Conservation (phyloP, 2,797 vertebrate genomes). For the Tangara arthus region DNA sequence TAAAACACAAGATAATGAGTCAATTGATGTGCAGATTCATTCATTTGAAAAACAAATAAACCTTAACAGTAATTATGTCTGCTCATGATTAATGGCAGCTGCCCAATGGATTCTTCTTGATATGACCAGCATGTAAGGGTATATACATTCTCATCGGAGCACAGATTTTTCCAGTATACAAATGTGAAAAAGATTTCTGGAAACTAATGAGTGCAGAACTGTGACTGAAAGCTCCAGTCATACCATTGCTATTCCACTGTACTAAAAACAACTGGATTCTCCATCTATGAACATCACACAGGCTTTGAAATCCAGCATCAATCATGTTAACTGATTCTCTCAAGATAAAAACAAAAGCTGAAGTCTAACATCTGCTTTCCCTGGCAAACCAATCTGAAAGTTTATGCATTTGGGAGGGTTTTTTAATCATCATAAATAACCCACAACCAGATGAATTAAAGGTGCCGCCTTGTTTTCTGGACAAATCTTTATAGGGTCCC, state of each 20-base stretch:
- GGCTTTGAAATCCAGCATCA: slow-evolving; percentile 19
- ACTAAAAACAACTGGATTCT: background rate
- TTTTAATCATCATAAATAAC: background rate
- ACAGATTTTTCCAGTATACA: background rate
- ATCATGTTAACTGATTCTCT: background rate
- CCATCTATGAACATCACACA: background rate
- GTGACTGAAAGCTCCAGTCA: background rate
- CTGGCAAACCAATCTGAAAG: slow-evolving; percentile 7
- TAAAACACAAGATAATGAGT: background rate
- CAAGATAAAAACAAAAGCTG: slow-evolving; percentile 4
- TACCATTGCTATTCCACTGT: background rate
- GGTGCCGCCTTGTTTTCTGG: background rate
- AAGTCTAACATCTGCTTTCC: slow-evolving; percentile 16
- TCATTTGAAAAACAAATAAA: slow-evolving; percentile 27
- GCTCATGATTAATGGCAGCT: slow-evolving; percentile 4
- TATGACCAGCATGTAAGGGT: background rate
- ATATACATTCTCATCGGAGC: background rate
- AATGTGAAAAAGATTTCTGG: background rate
- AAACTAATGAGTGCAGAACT: background rate
- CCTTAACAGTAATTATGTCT: background rate
- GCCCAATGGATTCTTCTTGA: background rate
- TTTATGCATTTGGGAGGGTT: background rate
- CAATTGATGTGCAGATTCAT: background rate
- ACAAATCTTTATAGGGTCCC: background rate
- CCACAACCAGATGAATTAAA: background rate